Conservation (phyloP, 64 coral and sea anemone genomes). For the Acropora tenuis region DNA sequence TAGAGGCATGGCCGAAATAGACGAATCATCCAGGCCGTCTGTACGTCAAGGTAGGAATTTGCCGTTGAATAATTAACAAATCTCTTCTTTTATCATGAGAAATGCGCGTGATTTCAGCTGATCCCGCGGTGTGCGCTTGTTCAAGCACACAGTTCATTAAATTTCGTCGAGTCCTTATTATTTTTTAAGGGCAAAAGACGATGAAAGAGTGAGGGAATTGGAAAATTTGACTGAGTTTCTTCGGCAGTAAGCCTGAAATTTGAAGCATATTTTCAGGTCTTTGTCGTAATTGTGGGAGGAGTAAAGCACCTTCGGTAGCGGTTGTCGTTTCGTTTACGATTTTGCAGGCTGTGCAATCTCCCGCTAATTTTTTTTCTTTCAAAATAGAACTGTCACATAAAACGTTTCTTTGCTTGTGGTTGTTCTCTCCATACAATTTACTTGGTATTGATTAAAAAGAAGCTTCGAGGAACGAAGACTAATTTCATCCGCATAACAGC, state of each 20-base stretch:
- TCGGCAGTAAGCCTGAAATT: neutral
- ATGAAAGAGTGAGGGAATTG: neutral
- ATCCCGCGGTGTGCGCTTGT: neutral
- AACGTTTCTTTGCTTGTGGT: neutral
- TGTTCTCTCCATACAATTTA: neutral
- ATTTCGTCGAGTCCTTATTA: neutral
- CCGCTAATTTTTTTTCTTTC: neutral
- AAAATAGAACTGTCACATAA: neutral
- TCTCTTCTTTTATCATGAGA: neutral
- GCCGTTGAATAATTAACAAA: neutral
- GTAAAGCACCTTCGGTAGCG: too few relatives aligned
- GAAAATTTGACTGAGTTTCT: neutral
- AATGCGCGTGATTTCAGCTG: neutral
- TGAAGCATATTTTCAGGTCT: too few relatives aligned
- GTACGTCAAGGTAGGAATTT: slow-evolving; percentile 69
- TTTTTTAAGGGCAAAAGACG: neutral
- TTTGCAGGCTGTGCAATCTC: neutral
- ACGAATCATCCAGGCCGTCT: slow-evolving; percentile 52
- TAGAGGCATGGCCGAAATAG: slow-evolving; percentile 71
- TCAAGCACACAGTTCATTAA: neutral
- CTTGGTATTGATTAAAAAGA: too few relatives aligned
- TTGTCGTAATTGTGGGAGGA: too few relatives aligned
- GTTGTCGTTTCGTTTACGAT: too few relatives aligned
- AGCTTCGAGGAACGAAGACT: neutral
- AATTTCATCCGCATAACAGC: too few relatives aligned